Evolutionary conservation across 2,797 vertebrate genomes (phyloP).

Genomic region (Danio tinwini): DNA sequence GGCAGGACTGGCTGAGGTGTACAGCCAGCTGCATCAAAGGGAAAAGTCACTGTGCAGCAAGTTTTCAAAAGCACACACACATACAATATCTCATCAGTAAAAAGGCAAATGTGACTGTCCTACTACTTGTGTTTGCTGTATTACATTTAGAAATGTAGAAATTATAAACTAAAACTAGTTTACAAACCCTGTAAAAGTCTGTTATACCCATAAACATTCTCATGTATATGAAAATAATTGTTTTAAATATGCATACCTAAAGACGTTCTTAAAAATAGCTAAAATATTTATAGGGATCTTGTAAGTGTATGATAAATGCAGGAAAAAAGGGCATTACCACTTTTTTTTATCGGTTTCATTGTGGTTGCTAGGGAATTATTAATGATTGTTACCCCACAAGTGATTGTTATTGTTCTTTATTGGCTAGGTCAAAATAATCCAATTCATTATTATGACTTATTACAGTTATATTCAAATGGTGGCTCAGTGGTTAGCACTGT

Average conservation of each 20-base stretch:
- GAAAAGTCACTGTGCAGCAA: constrained; percentile 5
- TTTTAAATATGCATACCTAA: not conserved
- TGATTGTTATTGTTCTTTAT: too few relatives aligned
- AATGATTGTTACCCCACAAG: too few relatives aligned
- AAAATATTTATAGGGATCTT: not conserved
- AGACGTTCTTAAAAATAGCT: not conserved
- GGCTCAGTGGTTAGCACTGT: too few relatives aligned
- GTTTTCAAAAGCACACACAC: not conserved
- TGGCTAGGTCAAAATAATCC: too few relatives aligned
- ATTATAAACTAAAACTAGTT: not conserved
- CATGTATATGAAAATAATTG: too few relatives aligned
- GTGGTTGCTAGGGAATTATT: too few relatives aligned
- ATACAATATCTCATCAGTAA: not conserved
- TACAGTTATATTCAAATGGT: too few relatives aligned
- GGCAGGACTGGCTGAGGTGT: constrained; percentile 2
- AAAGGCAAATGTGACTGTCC: not conserved
- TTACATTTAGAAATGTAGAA: not conserved
- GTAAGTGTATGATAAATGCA: not conserved
- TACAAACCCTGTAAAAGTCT: not conserved
- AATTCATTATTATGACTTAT: too few relatives aligned
- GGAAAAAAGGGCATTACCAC: not conserved
- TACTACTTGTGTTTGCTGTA: not conserved
- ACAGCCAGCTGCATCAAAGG: constrained; percentile 20
- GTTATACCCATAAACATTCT: not conserved
- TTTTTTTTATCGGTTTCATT: too few relatives aligned